Evolutionary conservation across 2,888 invertebrate species (phyloP).

Genomic region (Tenthredo notha): DNA sequence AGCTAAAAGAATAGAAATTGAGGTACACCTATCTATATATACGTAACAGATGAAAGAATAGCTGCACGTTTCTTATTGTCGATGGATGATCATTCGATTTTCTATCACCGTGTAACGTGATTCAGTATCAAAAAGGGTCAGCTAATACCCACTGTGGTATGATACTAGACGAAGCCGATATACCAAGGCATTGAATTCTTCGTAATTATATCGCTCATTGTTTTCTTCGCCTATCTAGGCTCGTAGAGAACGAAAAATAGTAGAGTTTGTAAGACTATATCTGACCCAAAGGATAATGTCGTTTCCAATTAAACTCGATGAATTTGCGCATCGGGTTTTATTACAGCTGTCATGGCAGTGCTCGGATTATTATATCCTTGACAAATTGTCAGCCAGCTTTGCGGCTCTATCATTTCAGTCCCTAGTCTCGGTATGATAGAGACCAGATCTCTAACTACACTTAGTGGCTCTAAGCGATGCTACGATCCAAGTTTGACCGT

Average conservation of each 20-base stretch:
- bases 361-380: conserved; percentile 39
- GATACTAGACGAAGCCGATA: background rate
- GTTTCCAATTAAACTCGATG: conserved; percentile 39
- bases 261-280: background rate
- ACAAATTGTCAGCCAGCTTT: conserved; percentile 35
- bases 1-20: background rate
- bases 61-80: conserved; percentile 40
- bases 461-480: conserved; percentile 24
- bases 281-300: background rate
- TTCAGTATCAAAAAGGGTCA: background rate
- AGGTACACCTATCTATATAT: background rate
- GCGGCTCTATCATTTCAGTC: conserved; percentile 27
- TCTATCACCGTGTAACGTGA: conserved; percentile 5
- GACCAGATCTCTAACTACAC: conserved; percentile 6
- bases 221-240: background rate
- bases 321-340: conserved; percentile 42
- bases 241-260: background rate
- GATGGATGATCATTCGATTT: conserved; percentile 31
- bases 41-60: conserved; percentile 1
- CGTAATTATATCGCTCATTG: conserved; percentile 35
- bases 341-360: conserved; percentile 37
- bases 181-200: background rate
- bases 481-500: conserved; percentile 15
- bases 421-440: conserved; percentile 43
- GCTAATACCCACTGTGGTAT: background rate